phyloP scores from a whole-genome alignment of 2,113 vertebrate species.

The Macrotis lagotis region DNA sequence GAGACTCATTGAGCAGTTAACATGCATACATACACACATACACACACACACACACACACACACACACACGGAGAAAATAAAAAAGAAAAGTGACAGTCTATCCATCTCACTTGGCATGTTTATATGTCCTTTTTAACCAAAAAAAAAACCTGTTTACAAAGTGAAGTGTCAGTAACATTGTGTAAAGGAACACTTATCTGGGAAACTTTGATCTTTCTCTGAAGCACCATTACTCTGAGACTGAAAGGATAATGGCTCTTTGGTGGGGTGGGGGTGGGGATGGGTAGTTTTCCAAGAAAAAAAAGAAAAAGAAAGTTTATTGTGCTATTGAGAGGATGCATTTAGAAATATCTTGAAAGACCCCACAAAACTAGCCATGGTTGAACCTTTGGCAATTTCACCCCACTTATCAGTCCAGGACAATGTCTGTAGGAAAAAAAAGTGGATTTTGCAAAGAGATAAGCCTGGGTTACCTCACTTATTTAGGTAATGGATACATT shows the following conservation, averaged over 20 bases:
- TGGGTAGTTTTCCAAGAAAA: slow-evolving; percentile 61
- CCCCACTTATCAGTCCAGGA: background rate
- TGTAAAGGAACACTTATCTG: slow-evolving; percentile 82
- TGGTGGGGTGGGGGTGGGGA: slow-evolving; percentile 53
- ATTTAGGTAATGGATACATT: slow-evolving; percentile 65
- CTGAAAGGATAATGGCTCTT: slow-evolving; percentile 67
- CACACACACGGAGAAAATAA: slow-evolving; percentile 62
- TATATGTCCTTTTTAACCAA: slow-evolving; percentile 81
- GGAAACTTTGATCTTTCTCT: slow-evolving; percentile 83
- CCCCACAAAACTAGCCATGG: slow-evolving; percentile 46
- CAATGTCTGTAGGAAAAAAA: background rate
- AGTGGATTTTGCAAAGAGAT: accelerated
- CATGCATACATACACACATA: slow-evolving; percentile 26
- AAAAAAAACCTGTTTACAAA: slow-evolving; percentile 83
- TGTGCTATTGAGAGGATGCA: slow-evolving; percentile 73
- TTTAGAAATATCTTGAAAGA: slow-evolving; percentile 68
- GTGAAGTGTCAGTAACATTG: slow-evolving; percentile 83
- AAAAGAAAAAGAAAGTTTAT: slow-evolving; percentile 56
- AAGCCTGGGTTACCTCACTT: slow-evolving; percentile 49
- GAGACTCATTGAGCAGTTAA: slow-evolving; percentile 65
- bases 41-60: background rate
- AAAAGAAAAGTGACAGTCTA: slow-evolving; percentile 76
- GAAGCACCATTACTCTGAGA: slow-evolving; percentile 79
- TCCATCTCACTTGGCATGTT: slow-evolving; percentile 83
- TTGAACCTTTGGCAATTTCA: background rate